phyloP scores from a whole-genome alignment of 1,140 invertebrate species.

The Heterodera carotae region DNA sequence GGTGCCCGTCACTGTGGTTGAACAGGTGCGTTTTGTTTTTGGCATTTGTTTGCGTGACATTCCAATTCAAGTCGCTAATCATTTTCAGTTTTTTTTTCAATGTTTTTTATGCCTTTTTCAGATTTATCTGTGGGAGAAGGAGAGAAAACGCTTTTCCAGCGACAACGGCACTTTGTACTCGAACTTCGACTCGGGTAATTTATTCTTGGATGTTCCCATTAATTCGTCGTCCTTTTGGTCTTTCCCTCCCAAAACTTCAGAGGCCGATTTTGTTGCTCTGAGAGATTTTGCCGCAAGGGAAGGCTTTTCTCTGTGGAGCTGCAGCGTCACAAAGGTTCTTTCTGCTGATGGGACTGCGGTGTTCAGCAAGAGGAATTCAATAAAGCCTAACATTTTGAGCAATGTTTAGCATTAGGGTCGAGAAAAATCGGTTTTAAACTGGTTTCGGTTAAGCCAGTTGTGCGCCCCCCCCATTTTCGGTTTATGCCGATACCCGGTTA shows the following conservation, averaged over 20 bases:
- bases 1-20: conserved; percentile 44
- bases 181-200: conserved; percentile 41
- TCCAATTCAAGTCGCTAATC: too few species aligned
- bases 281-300: conserved; percentile 34
- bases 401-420: too few species aligned
- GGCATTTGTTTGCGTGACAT: too few species aligned
- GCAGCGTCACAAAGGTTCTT: conserved; percentile 26
- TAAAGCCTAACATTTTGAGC: too few species aligned
- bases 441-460: too few species aligned
- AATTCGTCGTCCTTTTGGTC: not conserved
- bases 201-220: not conserved
- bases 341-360: too few species aligned
- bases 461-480: too few species aligned
- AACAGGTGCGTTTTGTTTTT: conserved; percentile 45
- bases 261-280: conserved; percentile 40
- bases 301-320: conserved; percentile 36
- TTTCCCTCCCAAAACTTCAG: conserved; percentile 9
- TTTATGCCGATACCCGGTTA: too few species aligned
- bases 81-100: conserved; percentile 14
- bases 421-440: too few species aligned
- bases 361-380: too few species aligned
- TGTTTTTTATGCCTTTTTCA: conserved; percentile 29
- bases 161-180: conserved; percentile 43
- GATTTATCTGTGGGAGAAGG: conserved; percentile 50
- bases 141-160: conserved; percentile 40